phyloP scores from a whole-genome alignment of 2,113 vertebrate species.

The Brachionichthys hirsutus region DNA sequence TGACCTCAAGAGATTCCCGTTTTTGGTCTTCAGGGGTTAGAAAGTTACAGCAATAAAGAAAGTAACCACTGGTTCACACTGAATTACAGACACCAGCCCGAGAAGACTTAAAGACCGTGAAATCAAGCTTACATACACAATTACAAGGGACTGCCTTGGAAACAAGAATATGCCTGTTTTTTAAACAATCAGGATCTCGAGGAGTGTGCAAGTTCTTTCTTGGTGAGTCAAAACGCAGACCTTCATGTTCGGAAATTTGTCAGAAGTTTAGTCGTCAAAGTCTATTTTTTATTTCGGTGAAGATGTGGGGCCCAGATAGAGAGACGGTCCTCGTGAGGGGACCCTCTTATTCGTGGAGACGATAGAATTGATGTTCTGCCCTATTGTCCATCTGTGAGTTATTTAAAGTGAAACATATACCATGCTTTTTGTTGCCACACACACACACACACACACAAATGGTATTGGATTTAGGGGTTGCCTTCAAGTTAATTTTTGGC shows the following conservation, averaged over 20 bases:
- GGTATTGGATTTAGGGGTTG: slow-evolving; percentile 50
- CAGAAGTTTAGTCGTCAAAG: slow-evolving; percentile 42
- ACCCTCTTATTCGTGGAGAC: slow-evolving; percentile 68
- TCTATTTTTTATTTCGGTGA: slow-evolving; percentile 62
- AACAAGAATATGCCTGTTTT: not conserved
- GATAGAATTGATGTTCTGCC: slow-evolving; percentile 72
- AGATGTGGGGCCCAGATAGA: slow-evolving; percentile 50
- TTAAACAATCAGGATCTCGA: not conserved
- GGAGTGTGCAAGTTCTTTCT: slow-evolving; percentile 18
- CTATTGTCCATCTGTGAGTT: slow-evolving; percentile 72
- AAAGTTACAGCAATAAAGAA: slow-evolving; percentile 51
- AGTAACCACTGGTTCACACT: slow-evolving; percentile 78
- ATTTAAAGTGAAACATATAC: slow-evolving; percentile 75
- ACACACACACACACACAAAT: slow-evolving; percentile 46
- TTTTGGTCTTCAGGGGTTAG: slow-evolving; percentile 53
- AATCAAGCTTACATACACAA: slow-evolving; percentile 73
- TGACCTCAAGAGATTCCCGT: slow-evolving; percentile 56
- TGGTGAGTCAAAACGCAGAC: slow-evolving; percentile 30
- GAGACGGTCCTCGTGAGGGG: slow-evolving; percentile 47
- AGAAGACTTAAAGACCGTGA: slow-evolving; percentile 15
- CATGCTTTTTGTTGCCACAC: slow-evolving; percentile 55
- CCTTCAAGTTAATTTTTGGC: slow-evolving; percentile 68
- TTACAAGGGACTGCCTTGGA: slow-evolving; percentile 28
- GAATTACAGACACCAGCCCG: slow-evolving; percentile 54
- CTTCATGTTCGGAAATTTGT: slow-evolving; percentile 50